Base-by-base conservation (phyloP, 2,888 invertebrate species). In the Tetranychus piercei region DNA sequence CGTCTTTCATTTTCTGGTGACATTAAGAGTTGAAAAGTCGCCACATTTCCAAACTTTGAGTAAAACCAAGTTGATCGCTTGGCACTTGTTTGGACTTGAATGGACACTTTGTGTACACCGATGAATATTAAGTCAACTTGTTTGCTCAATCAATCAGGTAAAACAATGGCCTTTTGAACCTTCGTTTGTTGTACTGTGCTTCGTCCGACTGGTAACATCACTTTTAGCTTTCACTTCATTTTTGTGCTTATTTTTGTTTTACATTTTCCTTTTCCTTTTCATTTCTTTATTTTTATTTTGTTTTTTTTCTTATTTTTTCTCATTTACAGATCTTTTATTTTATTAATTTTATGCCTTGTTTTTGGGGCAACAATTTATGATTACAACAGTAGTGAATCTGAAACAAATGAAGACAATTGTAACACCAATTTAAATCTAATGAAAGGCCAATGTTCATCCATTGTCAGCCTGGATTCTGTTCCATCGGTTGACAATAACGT, bases 341-440 rank as follows among this genome's bases (percentile, higher is more conserved):
- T 69, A 23, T 23, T 69, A 18, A 65, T 75, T 64, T 15, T 74
- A 2, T 15, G 55, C 6, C 22, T 69, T 55, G 70, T 69, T 34
- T 20, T 73, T 22, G 18, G 55, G 18, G 76, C 70, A 6, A 76
- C 76, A 8, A 23, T 70, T 3, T 70, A 18, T 6, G 76, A 76
- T 73, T 71, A 71, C 43, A 23, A 71, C 8, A 66, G 18, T 15
- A 20, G 34, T 34, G 34, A 34, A 5, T 34, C 34, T 34, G 34
- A 34, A 34, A 34, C 34, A 34, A 34, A 34, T 34, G 34, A 34
- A 34, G 34, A 9, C 55, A 15, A 55, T 55, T 55, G 55, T 55
- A 15, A 15, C 11, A 55, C 55, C 55, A 55, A 9, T 55, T 34
- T 34, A 34, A 55, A 55, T 7, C 15, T 55, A 55, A 55, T 55